A percentile compares a stretch with the other conserved stretches of the same genome.
Evolutionary conservation across 92 coral and sea anemone genomes (phyloP).

Genomic region (Phenganax marumi): DNA sequence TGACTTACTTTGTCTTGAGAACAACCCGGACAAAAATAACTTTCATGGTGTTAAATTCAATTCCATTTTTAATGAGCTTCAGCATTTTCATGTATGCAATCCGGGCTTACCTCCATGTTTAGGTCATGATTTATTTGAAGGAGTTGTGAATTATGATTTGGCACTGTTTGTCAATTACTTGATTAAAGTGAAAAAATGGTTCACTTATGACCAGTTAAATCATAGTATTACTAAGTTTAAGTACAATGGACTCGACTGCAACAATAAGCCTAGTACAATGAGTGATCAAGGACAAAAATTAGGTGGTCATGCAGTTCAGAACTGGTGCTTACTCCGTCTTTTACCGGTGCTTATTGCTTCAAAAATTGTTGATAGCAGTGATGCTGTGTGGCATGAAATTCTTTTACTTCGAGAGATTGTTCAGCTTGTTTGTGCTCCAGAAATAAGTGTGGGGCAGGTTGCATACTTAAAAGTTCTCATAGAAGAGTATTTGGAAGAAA

Average conservation of each 20-base stretch:
- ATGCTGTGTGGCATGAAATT: constrained; percentile 32
- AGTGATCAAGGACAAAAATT: constrained; percentile 19
- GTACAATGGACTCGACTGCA: constrained; percentile 42
- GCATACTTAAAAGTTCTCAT: constrained; percentile 50
- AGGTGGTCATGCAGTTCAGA: constrained; percentile 51
- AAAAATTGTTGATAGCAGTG: constrained; percentile 20
- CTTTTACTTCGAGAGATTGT: constrained; percentile 45
- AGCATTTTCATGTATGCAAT: constrained; percentile 59
- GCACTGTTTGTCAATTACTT: constrained; percentile 41
- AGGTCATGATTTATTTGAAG: constrained; percentile 62
- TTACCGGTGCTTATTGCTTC: constrained; percentile 44
- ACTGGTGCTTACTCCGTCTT: constrained; percentile 53
- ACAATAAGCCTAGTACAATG: constrained; percentile 45
- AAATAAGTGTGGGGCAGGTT: constrained; percentile 25
- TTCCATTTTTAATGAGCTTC: constrained; percentile 47
- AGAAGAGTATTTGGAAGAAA: constrained; percentile 45
- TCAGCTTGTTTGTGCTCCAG: constrained; percentile 50
- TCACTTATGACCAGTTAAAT: constrained; percentile 44
- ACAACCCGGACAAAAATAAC: constrained; percentile 45
- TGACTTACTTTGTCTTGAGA: constrained; percentile 32
- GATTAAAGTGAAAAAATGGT: constrained; percentile 24
- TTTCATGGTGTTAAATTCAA: constrained; percentile 52
- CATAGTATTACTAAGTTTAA: constrained; percentile 41
- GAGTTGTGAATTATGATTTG: constrained; percentile 47
- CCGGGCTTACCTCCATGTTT: constrained; percentile 58